phyloP scores from a whole-genome alignment of 1,140 invertebrate species.

The Paraescarpia echinospica region DNA sequence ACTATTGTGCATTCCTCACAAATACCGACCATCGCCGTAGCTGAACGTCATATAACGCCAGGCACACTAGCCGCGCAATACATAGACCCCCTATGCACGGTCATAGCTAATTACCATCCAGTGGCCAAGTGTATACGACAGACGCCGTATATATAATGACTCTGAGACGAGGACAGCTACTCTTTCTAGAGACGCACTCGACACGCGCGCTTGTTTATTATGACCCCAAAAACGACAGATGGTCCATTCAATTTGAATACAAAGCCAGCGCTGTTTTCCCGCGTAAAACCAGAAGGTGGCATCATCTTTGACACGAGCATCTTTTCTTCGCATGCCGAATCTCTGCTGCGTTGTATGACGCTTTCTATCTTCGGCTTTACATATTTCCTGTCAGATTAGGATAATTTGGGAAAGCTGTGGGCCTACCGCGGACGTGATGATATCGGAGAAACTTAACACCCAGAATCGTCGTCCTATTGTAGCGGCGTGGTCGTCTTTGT shows the following conservation, averaged over 20 bases:
- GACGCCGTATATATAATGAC: not conserved
- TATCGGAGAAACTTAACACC: not conserved
- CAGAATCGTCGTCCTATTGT: not conserved
- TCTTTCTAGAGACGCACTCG: not conserved
- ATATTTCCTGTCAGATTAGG: not conserved
- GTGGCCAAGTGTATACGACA: not conserved
- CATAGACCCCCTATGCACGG: not conserved
- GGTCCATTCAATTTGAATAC: not conserved
- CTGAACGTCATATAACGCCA: not conserved
- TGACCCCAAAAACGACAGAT: not conserved
- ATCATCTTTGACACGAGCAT: not conserved
- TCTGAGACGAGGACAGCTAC: not conserved
- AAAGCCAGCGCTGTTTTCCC: not conserved
- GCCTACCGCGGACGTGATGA: not conserved
- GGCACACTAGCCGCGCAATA: not conserved
- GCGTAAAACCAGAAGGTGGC: not conserved
- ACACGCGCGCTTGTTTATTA: not conserved
- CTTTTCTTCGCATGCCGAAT: not conserved
- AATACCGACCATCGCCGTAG: not conserved
- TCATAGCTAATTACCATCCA: not conserved
- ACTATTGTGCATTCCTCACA: not conserved
- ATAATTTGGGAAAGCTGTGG: not conserved
- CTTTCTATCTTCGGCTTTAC: not conserved
- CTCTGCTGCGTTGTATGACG: not conserved
- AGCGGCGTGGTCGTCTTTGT: not conserved